Base-by-base conservation (phyloP, 2,888 invertebrate species). In the Andrena trimmerana region DNA sequence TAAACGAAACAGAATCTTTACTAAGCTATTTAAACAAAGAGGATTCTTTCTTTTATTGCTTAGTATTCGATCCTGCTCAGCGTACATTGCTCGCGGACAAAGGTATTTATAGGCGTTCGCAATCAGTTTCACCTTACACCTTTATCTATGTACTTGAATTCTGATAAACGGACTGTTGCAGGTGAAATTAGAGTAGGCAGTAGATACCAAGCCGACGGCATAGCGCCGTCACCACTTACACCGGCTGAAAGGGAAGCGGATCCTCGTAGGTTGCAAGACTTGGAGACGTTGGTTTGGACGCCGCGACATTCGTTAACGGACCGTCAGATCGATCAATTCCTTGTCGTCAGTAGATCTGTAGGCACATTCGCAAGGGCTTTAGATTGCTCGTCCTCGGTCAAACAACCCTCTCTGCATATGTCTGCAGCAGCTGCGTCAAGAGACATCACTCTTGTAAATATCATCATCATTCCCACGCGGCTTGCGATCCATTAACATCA, bases 21-120 rank as follows among this genome's bases (percentile, higher is more conserved):
- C 96, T 97, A 94, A 98, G 98, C 94, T 99, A 99, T 96, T 96
- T 99, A 94, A 97, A 98, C 95, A 99, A 98, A 96, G 98, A 98
- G 97, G 99, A 99, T 95, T 97, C 98, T 94, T 99, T 99, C 96
- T 99, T 99, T 96, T 99, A 99, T 95, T 99, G 99, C 94, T 96
- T 99, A 95, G 99, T 99, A 92, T 99, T 99, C 95, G 99, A 99
- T 96, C 99, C 99, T 90, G 97, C 98, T 95, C 99, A 99, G 95
- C 99, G 99, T 95, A 99, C 99, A 91, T 96, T 99, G 94, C 96
- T 99, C 94, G 99, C 99, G 92, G 99, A 99, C 95, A 99, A 99
- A 96, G 99, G 98, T 94, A 88, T 81, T 50, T 54, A 63, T 33
- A 24, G 24, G 33, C 36, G 10, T 31, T 2, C 7, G 24, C 31